phyloP scores from a whole-genome alignment of 2,888 invertebrate genomes.

The Brenthis daphne region DNA sequence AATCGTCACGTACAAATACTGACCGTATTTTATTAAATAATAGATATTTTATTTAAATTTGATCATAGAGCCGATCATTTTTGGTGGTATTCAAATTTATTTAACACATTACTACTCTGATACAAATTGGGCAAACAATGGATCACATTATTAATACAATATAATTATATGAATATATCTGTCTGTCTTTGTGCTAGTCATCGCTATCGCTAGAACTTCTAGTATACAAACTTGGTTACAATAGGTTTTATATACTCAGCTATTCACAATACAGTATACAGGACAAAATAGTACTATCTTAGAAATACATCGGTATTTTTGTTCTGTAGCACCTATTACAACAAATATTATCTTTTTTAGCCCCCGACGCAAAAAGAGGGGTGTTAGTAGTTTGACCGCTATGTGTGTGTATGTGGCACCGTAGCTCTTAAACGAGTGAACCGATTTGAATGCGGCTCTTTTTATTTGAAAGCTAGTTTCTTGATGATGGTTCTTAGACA shows the following conservation, averaged over 20 bases:
- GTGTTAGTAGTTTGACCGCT: too few species aligned
- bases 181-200: conserved; percentile 30
- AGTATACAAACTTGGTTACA: neutral
- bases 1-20: conserved; percentile 31
- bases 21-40: conserved; percentile 30
- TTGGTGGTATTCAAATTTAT: conserved; percentile 35
- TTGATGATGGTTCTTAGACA: too few species aligned
- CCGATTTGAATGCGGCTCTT: too few species aligned
- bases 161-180: conserved; percentile 27
- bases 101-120: conserved; percentile 34
- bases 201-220: conserved; percentile 9
- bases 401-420: too few species aligned
- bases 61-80: conserved; percentile 26
- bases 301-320: too few species aligned
- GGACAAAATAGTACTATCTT: too few species aligned
- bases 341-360: too few species aligned
- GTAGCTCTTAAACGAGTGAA: too few species aligned
- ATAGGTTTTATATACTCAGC: neutral
- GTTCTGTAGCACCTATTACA: too few species aligned
- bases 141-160: conserved; percentile 36
- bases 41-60: conserved; percentile 34
- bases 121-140: conserved; percentile 40
- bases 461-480: too few species aligned
- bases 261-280: too few species aligned
- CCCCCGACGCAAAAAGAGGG: too few species aligned